Percentiles rank a stretch among this genome's conserved stretches.
These are phyloP conservation scores for Scleropages formosus DNA, from an alignment of 2,797 vertebrate genomes.

Conservation along the genomic window DNA sequence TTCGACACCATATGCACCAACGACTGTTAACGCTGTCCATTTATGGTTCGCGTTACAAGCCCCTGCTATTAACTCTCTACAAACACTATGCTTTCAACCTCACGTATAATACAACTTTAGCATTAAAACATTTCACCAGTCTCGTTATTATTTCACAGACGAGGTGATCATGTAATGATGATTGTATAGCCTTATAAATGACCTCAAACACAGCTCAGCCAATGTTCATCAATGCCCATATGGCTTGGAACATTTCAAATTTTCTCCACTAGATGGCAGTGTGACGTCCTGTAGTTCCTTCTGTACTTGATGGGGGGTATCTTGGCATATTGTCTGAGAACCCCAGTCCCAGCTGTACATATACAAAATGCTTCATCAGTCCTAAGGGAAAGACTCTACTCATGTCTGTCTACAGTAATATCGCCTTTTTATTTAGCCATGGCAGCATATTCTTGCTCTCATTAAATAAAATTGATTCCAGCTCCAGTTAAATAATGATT, in stretches of 20 bases:
- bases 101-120: too few species aligned
- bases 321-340: not conserved
- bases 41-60: too few species aligned
- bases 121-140: not conserved
- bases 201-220: not conserved
- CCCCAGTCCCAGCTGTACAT: not conserved
- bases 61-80: too few species aligned
- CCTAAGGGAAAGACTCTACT: not conserved
- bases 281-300: constrained; percentile 19
- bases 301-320: not conserved
- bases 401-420: not conserved
- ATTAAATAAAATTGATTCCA: not conserved
- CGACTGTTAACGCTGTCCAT: too few species aligned
- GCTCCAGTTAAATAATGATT: not conserved
- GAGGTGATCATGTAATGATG: not conserved
- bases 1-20: too few species aligned
- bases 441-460: not conserved
- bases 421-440: not conserved
- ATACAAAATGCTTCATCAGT: not conserved
- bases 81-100: too few species aligned
- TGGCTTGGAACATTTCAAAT: not conserved
- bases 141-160: not conserved
- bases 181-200: not conserved
- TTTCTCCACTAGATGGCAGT: constrained; percentile 34
- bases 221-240: not conserved